Conservation (phyloP, 2,113 vertebrate genomes). For the Sebastes fasciatus region DNA sequence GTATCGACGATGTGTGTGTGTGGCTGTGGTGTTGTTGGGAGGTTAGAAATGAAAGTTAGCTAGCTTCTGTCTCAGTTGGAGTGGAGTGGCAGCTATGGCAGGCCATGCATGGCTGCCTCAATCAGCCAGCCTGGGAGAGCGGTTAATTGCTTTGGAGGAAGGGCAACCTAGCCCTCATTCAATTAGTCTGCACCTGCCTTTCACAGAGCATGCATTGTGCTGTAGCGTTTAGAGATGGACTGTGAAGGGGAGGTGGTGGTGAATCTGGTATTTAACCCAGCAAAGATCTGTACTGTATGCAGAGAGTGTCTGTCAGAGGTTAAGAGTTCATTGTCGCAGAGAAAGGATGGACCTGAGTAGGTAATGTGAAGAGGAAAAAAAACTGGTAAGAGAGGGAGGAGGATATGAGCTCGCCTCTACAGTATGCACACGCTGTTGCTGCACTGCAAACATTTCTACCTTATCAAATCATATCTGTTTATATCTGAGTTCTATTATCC, state of each 20-base stretch:
- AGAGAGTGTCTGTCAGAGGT: conserved; percentile 20
- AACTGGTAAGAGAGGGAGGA: neutral
- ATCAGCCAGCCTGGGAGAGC: conserved; percentile 75
- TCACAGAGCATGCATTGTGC: conserved; percentile 40
- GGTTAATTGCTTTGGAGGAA: conserved; percentile 81
- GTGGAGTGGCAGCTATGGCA: conserved; percentile 50
- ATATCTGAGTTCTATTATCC: no score
- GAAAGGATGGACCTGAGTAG: neutral
- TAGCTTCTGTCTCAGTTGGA: conserved; percentile 32
- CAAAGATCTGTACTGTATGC: conserved; percentile 12
- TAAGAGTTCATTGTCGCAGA: conserved; percentile 18
- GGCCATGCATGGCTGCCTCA: conserved; percentile 72
- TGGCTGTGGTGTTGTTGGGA: neutral
- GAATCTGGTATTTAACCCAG: conserved; percentile 8
- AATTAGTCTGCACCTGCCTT: conserved; percentile 77
- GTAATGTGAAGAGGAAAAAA: neutral
- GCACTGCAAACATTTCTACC: no score
- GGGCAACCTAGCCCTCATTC: conserved; percentile 67
- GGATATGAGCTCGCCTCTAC: neutral
- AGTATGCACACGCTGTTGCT: no score
- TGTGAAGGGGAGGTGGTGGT: neutral
- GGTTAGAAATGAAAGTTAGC: conserved; percentile 41
- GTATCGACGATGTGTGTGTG: neutral
- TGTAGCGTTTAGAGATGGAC: conserved; percentile 8
- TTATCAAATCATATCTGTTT: no score